These are phyloP conservation scores for Sebastes taczanowskii DNA, from an alignment of 2,797 vertebrate genomes.

Conservation along the genomic window DNA sequence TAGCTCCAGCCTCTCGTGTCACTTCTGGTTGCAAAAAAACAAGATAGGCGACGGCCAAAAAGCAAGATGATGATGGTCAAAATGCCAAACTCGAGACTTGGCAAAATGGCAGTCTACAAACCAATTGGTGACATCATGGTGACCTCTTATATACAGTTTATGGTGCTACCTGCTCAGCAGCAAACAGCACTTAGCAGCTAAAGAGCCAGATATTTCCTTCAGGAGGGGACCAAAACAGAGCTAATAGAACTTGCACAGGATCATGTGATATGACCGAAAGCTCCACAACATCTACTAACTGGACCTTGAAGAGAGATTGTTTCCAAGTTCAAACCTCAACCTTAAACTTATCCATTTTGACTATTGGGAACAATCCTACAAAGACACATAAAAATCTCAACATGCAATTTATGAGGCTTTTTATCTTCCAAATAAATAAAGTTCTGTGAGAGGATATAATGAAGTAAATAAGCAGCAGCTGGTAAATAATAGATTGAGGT, in stretches of 20 bases:
- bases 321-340: neutral
- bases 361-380: neutral
- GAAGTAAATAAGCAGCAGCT: conserved; percentile 10
- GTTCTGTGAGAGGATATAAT: neutral
- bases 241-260: neutral
- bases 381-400: neutral
- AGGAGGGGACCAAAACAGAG: neutral
- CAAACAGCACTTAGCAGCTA: neutral
- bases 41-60: too few species aligned
- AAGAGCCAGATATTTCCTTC: neutral
- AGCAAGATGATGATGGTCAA: fast-evolving
- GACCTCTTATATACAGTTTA: too few species aligned
- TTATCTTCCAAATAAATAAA: neutral
- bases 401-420: neutral
- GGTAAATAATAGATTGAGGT: conserved; percentile 25
- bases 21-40: too few species aligned
- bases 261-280: neutral
- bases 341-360: neutral
- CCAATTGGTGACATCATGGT: too few species aligned
- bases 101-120: too few species aligned
- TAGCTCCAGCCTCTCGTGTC: too few species aligned
- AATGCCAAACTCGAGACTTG: too few species aligned
- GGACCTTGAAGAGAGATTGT: neutral
- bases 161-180: neutral
- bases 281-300: neutral